Conservation (phyloP, 2,888 invertebrate genomes). For the Hylaea fasciaria region DNA sequence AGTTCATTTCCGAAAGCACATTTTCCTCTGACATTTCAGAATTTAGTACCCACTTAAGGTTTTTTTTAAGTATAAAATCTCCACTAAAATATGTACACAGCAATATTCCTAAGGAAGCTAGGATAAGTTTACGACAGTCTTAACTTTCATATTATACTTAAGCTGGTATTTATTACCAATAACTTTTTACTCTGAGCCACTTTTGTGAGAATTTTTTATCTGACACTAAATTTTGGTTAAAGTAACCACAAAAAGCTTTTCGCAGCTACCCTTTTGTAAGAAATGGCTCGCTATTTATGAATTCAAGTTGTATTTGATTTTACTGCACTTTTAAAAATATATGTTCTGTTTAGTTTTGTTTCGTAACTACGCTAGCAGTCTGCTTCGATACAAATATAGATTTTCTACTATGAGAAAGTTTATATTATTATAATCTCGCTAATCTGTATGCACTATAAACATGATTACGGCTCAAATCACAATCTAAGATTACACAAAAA, state of each 20-base stretch:
- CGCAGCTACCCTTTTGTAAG: conserved; percentile 18
- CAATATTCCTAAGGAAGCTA: conserved; percentile 23
- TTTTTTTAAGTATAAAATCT: conserved; percentile 8
- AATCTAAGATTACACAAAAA: too few relatives aligned
- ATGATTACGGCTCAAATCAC: too few relatives aligned
- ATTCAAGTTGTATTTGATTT: too few relatives aligned
- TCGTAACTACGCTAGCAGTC: too few relatives aligned
- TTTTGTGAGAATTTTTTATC: conserved; percentile 41
- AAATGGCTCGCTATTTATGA: conserved; percentile 7
- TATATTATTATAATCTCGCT: too few relatives aligned
- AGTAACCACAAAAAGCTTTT: conserved; percentile 36
- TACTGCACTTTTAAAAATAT: too few relatives aligned
- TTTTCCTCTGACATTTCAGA: not conserved
- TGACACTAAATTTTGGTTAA: conserved; percentile 34
- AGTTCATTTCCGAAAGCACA: too few relatives aligned
- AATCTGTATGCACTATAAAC: too few relatives aligned
- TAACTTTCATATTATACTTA: conserved; percentile 42
- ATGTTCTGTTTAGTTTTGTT: too few relatives aligned
- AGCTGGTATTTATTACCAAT: conserved; percentile 43
- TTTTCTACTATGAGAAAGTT: too few relatives aligned
- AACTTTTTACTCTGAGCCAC: conserved; percentile 37
- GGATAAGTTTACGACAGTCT: conserved; percentile 35
- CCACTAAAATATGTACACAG: conserved; percentile 25
- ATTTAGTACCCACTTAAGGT: not conserved
- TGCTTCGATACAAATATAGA: too few relatives aligned